A percentile compares a stretch with the other conserved stretches of the same genome.
These are phyloP conservation scores for Okapia johnstoni DNA, from an alignment of 2,113 vertebrate species.

Conservation along the genomic window DNA sequence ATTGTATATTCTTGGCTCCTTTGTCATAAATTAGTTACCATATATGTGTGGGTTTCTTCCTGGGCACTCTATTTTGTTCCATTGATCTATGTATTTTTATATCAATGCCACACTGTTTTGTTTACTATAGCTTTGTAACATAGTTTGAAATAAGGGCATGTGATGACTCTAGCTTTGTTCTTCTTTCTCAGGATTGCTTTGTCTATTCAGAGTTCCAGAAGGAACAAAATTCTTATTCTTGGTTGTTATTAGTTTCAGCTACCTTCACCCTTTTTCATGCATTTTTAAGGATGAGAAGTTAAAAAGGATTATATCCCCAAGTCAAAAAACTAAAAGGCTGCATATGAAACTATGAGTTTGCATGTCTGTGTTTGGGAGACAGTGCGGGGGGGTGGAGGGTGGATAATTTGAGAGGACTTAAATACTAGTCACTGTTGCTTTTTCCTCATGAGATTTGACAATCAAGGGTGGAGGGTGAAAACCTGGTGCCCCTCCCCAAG, in stretches of 20 bases:
- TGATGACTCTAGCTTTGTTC: neutral
- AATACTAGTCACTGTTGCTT: neutral
- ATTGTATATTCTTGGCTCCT: neutral
- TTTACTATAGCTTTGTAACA: neutral
- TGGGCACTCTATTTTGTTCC: neutral
- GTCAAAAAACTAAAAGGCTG: neutral
- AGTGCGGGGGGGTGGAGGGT: too few relatives aligned
- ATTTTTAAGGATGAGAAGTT: neutral
- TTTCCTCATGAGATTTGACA: neutral
- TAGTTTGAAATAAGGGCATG: neutral
- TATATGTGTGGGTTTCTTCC: neutral
- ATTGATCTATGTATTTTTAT: neutral
- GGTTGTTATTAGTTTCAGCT: neutral
- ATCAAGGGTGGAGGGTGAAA: neutral
- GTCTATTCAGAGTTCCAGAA: neutral
- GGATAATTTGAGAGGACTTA: neutral
- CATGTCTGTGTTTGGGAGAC: neutral
- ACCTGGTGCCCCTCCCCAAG: neutral
- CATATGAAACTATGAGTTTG: neutral
- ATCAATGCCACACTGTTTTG: neutral
- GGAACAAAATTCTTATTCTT: neutral
- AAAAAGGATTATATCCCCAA: neutral
- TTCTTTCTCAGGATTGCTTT: neutral
- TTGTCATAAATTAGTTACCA: neutral
- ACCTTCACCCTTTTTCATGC: neutral